Evolutionary conservation across 2,797 vertebrate species (phyloP), one percentile per base, ranked within the genome.

Genomic region (Fringilla coelebs): DNA sequence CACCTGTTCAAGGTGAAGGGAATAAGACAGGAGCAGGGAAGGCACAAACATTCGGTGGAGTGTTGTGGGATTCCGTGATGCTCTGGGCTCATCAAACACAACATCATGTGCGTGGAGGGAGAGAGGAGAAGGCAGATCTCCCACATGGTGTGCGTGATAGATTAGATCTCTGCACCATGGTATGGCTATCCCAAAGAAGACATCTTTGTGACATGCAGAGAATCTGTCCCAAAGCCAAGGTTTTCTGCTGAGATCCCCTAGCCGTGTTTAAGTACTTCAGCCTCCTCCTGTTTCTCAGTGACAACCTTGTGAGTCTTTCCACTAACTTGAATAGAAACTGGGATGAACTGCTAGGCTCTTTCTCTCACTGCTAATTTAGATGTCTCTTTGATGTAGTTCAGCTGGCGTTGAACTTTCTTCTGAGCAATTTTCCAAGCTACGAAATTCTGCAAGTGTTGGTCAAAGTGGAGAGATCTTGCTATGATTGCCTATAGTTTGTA

Each of bases 31-130:
- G 29, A 81, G 19, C 14, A 26, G 32, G 11, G 45, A 61, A 36
- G 41, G 25, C 28, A 29, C 36, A 63, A 68, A 46, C 0, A 0
- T 49, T 73, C 0, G 0, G 17, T 45, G 54, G 17, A 63, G 49
- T 12, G 18, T 18, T 43, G 62, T 20, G 18, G 24, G 55, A 52
- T 8, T 24, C 41, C 38, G 34, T 9, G 3, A 12, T 0, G 0
- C 19, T 66, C 16, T 3, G 4, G 16, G 31, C 36, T 90, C 55
- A 13, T 16, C 10, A 26, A 63, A 20, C 9, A 52, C 10, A 34
- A 43, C 1, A 0, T 32, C 18, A 9, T 8, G 28, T 5, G 18
- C 29, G 4, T 7, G 7, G 40, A 60, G 17, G n/a, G 40, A 46
- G 20, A 68, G 51, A 41, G 67, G 5, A 45, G 11, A 5, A 40